Conservation (phyloP, 2,797 vertebrate species). For the Pseudochirops cupreus region DNA sequence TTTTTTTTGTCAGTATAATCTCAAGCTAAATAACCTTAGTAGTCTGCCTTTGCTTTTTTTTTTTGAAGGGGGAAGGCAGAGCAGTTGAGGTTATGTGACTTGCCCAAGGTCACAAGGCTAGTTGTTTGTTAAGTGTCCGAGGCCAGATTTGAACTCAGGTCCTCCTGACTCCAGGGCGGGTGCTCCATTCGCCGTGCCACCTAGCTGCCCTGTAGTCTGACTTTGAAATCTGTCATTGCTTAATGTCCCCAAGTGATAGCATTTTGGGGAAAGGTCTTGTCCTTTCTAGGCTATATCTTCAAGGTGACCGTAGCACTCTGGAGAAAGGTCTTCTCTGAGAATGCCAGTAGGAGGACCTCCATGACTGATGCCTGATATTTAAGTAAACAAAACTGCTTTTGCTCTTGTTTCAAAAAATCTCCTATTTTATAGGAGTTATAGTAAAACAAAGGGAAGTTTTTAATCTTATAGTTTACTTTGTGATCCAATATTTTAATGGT, state of each 20-base stretch:
- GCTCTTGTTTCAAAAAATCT: constrained; percentile 40
- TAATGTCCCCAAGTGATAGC: neutral
- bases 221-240: constrained; percentile 47
- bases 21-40: neutral
- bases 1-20: neutral
- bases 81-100: too few species aligned
- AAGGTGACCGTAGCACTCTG: constrained; percentile 21
- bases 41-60: neutral
- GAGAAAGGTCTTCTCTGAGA: constrained; percentile 41
- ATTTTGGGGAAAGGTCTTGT: constrained; percentile 21
- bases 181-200: too few species aligned
- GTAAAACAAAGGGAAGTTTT: neutral
- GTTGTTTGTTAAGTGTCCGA: too few species aligned
- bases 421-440: constrained; percentile 49
- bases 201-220: neutral
- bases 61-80: too few species aligned
- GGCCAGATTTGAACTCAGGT: too few species aligned
- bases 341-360: constrained; percentile 32
- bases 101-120: too few species aligned
- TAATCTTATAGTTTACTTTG: constrained; percentile 40
- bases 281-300: constrained; percentile 45
- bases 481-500: constrained; percentile 33
- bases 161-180: too few species aligned
- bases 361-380: constrained; percentile 49
- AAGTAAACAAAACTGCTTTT: constrained; percentile 44